A percentile compares a stretch with the other conserved stretches of the same genome.
phyloP scores from a whole-genome alignment of 2,113 vertebrate genomes.

The Salvelinus sp. region DNA sequence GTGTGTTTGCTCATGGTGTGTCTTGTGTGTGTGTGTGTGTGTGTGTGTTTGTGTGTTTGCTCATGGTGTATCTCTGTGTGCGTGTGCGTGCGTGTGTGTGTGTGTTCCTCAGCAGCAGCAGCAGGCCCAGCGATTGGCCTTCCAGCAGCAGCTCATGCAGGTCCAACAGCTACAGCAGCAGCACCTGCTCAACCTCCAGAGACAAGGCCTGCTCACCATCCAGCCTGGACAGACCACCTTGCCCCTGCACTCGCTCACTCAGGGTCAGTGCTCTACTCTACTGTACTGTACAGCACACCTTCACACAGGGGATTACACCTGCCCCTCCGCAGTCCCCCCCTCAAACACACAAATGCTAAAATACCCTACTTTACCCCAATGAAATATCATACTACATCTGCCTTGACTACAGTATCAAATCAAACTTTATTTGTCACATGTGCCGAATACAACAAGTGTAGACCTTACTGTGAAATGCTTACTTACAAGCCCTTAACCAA shows the following conservation, averaged over 20 bases:
- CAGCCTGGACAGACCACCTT: constrained; percentile 90
- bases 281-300: background rate
- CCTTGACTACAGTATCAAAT: too few relatives aligned
- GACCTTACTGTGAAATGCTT: too few relatives aligned
- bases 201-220: constrained; percentile 94
- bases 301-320: constrained; percentile 5
- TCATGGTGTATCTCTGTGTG: constrained; percentile 23
- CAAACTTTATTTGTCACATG: too few relatives aligned
- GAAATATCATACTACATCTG: too few relatives aligned
- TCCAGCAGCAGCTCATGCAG: constrained; percentile 97
- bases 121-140: constrained; percentile 95
- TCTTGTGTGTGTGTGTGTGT: constrained; percentile 12
- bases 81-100: constrained; percentile 5
- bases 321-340: too few relatives aligned
- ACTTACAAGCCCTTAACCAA: too few relatives aligned
- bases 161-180: constrained; percentile 99
- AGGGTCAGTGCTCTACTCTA: constrained; percentile 79
- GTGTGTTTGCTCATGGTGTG: constrained; percentile 42
- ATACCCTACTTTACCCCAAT: too few relatives aligned
- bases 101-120: constrained; percentile 80
- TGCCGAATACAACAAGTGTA: too few relatives aligned
- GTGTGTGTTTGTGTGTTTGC: constrained; percentile 18
- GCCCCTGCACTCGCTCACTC: constrained; percentile 90
- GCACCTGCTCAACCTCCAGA: constrained; percentile 95
- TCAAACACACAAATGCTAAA: too few relatives aligned